Evolutionary conservation across 1,140 invertebrate genomes (phyloP).

Genomic region (Oreohelix idahoensis): DNA sequence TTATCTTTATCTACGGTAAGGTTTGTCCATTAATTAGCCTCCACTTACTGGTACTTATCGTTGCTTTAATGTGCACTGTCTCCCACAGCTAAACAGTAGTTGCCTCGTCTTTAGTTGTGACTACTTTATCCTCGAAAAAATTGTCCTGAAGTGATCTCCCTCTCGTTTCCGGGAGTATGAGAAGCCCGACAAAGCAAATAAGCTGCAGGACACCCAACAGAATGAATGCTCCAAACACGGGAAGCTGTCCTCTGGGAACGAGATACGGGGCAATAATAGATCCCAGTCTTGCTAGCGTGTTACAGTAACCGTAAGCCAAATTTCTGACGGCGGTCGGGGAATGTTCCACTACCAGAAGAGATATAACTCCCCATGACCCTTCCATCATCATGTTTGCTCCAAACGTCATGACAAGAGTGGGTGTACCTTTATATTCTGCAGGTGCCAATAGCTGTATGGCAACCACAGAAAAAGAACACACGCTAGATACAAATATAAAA

Average conservation of each 20-base stretch:
- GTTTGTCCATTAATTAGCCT: too few species aligned
- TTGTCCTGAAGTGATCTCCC: not conserved
- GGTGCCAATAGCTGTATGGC: not conserved
- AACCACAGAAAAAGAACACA: not conserved
- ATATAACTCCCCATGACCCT: not conserved
- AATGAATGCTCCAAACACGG: not conserved
- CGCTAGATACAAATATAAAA: not conserved
- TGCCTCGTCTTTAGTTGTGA: not conserved
- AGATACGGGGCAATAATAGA: not conserved
- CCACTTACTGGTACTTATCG: too few species aligned
- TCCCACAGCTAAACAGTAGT: too few species aligned
- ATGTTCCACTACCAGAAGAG: not conserved
- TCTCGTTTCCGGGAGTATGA: not conserved
- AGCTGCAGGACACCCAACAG: not conserved
- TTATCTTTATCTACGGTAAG: too few species aligned
- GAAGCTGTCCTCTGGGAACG: not conserved
- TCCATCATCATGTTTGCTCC: not conserved
- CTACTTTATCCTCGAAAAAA: not conserved
- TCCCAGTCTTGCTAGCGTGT: not conserved
- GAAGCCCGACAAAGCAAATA: not conserved
- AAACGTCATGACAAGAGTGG: not conserved
- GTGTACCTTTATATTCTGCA: not conserved
- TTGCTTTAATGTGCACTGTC: too few species aligned
- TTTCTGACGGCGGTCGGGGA: not conserved
- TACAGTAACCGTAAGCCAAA: not conserved